phyloP scores from a whole-genome alignment of 2,888 invertebrate genomes.

The Tholera decimalis region DNA sequence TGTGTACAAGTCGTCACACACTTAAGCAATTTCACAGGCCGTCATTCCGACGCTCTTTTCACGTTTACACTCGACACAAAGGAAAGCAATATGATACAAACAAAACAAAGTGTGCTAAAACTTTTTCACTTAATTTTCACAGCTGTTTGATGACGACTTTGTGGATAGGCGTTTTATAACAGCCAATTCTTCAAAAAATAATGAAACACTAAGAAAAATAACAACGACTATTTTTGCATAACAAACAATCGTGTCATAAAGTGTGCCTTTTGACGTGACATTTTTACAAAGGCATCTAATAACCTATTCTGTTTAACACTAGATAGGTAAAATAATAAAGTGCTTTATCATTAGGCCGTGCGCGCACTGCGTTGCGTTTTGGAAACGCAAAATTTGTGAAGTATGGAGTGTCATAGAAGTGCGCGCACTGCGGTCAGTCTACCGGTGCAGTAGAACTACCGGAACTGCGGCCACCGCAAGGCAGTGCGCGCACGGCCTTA shows the following conservation, averaged over 20 bases:
- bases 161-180: background rate
- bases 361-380: too few relatives aligned
- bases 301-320: too few relatives aligned
- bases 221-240: background rate
- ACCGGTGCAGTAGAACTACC: too few relatives aligned
- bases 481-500: too few relatives aligned
- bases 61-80: conserved; percentile 13
- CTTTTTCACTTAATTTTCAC: conserved; percentile 10
- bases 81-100: conserved; percentile 34
- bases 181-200: background rate
- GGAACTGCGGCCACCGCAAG: too few relatives aligned
- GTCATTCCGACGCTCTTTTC: background rate
- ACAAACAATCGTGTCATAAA: background rate
- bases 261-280: background rate
- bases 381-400: too few relatives aligned
- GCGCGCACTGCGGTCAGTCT: too few relatives aligned
- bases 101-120: conserved; percentile 18
- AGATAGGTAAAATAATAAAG: too few relatives aligned
- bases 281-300: too few relatives aligned
- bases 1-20: conserved; percentile 40
- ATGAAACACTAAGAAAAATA: background rate
- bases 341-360: too few relatives aligned
- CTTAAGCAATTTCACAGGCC: conserved; percentile 29
- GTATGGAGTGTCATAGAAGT: too few relatives aligned
- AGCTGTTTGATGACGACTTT: conserved; percentile 15